Base-by-base conservation (phyloP, 2,113 vertebrate genomes). In the Lathamus discolor region DNA sequence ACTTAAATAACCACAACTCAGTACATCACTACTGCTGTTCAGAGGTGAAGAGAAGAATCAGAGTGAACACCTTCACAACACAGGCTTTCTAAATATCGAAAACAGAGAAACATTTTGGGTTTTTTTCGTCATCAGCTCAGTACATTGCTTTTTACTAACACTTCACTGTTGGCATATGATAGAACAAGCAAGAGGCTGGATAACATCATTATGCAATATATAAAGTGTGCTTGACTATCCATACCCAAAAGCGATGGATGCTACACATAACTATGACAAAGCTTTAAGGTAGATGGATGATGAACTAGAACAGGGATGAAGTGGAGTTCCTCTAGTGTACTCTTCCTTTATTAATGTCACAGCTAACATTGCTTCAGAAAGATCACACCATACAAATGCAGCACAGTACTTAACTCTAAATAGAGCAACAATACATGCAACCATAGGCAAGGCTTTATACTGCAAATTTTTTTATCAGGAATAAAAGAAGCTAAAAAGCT, bases 141-240 rank as follows among this genome's bases (percentile, higher is more conserved):
- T 57, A 89, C 37, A 18, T 27, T 67, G 49, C 31, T 66, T 83
- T 79, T 78, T 24, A 84, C 0, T 0, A 0, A 64, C n/a, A 52
- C 3, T 41, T 89, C 25, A 37, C 62, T 43, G 28, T 0, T 0
- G 22, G 28, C 20, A 23, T 28, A 43, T 3, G 14, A 72, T 0
- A 82, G 39, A 77, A 52, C 13, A 52, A 55, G 11, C 39, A 80
- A 67, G 35, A 88, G 17, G 22, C 37, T 33, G 28, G 4, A 64
- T 8, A 78, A 43, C 2, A 39, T 9, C 5, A 39, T 20, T 28
- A 75, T 5, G 11, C 35, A 72, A 19, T 37, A 67, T 51, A 75
- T 54, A 28, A 62, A 66, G 35, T 4, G 6, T 54, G 48, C 33
- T 83, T 77, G 64, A 78, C 85, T 62, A 70, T 29, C 27, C 22